These are phyloP conservation scores for Otocyon megalotis DNA, from an alignment of 2,113 vertebrate genomes.

Conservation along the genomic window DNA sequence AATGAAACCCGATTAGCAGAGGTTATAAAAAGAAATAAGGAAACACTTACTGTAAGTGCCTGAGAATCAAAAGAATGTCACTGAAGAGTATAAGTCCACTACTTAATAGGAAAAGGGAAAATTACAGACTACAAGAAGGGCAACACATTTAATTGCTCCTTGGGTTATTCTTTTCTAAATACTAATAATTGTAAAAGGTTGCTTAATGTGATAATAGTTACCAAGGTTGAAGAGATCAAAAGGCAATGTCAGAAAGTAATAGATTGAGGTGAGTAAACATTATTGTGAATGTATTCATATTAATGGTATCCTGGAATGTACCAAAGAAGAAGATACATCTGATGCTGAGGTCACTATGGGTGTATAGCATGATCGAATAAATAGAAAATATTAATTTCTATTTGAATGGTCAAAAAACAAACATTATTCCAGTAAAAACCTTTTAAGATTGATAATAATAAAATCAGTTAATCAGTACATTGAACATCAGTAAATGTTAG, in stretches of 20 bases:
- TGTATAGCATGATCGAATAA: neutral
- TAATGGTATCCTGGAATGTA: slow-evolving; percentile 14
- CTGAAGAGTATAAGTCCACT: slow-evolving; percentile 72
- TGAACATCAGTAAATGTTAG: neutral
- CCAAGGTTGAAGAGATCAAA: slow-evolving; percentile 73
- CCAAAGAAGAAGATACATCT: neutral
- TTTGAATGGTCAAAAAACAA: neutral
- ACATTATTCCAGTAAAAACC: neutral
- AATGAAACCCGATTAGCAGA: slow-evolving; percentile 79
- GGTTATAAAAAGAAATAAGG: slow-evolving; percentile 80
- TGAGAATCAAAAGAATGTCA: slow-evolving; percentile 78
- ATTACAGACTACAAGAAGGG: slow-evolving; percentile 76
- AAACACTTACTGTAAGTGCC: slow-evolving; percentile 81
- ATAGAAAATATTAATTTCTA: neutral
- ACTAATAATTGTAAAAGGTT: slow-evolving; percentile 83
- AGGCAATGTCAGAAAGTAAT: slow-evolving; percentile 77
- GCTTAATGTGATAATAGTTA: slow-evolving; percentile 84
- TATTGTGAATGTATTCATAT: slow-evolving; percentile 18
- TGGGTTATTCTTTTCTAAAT: slow-evolving; percentile 80
- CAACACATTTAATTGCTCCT: slow-evolving; percentile 78
- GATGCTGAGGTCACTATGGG: neutral
- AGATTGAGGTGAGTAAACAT: slow-evolving; percentile 72
- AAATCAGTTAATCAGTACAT: neutral
- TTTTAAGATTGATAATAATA: neutral
- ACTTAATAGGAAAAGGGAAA: slow-evolving; percentile 79